Conservation (phyloP, 2,888 invertebrate species). For the Cryptophagus acutangulus region DNA sequence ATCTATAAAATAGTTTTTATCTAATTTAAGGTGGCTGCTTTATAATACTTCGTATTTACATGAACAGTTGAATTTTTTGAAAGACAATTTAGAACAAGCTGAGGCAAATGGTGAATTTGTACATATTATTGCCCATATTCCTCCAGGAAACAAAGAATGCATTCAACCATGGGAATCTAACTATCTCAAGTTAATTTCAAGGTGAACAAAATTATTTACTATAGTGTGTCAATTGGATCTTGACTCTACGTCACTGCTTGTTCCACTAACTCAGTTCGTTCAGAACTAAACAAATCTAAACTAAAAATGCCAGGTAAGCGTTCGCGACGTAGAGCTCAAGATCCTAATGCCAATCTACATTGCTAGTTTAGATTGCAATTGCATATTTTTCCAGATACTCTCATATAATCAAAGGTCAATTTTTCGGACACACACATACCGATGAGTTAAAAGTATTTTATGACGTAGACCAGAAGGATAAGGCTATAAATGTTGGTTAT, state of each 20-base stretch:
- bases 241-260: too few species aligned
- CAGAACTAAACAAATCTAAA: too few species aligned
- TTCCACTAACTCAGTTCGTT: too few species aligned
- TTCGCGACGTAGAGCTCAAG: too few species aligned
- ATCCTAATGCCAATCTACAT: too few species aligned
- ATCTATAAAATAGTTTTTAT: constrained; percentile 1
- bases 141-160: constrained; percentile 68
- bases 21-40: constrained; percentile 36
- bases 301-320: too few species aligned
- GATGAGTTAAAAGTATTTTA: constrained; percentile 74
- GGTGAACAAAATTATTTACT: constrained; percentile 68
- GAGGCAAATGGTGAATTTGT: constrained; percentile 66
- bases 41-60: constrained; percentile 63
- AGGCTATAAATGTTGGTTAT: constrained; percentile 70
- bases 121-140: constrained; percentile 80
- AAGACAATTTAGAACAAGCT: constrained; percentile 40
- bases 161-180: constrained; percentile 64
- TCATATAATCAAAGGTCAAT: constrained; percentile 70
- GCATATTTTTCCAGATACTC: constrained; percentile 56
- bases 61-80: constrained; percentile 76
- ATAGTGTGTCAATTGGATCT: too few species aligned
- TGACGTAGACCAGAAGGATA: constrained; percentile 47
- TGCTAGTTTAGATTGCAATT: constrained; percentile 5
- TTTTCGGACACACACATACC: constrained; percentile 78
- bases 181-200: constrained; percentile 61